Evolutionary conservation across 2,113 vertebrate genomes (phyloP).

Genomic region (Aramus guarauna): DNA sequence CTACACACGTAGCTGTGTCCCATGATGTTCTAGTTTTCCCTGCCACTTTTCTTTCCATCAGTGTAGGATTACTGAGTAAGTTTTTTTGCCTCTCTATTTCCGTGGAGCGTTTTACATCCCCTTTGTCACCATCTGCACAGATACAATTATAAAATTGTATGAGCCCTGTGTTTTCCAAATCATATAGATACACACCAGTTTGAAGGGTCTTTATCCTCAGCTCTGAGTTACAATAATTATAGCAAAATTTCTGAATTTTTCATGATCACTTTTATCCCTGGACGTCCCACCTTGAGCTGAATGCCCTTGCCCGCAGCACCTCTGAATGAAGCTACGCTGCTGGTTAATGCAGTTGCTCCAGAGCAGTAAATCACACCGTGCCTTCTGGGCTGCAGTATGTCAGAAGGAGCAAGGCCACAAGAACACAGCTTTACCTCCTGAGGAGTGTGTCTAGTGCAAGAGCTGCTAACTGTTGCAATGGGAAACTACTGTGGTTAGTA

Average conservation of each 20-base stretch:
- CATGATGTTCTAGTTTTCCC: neutral
- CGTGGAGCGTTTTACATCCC: neutral
- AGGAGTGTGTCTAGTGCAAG: neutral
- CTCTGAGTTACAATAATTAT: neutral
- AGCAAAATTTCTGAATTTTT: neutral
- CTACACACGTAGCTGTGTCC: neutral
- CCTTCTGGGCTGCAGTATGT: neutral
- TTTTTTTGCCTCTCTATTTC: neutral
- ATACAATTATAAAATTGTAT: neutral
- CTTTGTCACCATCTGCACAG: neutral
- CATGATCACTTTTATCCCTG: neutral
- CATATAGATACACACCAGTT: neutral
- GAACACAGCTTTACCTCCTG: neutral
- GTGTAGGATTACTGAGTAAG: neutral
- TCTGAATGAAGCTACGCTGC: neutral
- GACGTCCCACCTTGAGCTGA: neutral
- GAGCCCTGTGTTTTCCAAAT: neutral
- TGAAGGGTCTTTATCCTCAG: neutral
- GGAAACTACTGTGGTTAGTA: neutral
- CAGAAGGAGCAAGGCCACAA: neutral
- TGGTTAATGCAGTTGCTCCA: neutral
- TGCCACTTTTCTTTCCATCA: neutral
- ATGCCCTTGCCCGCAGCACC: neutral
- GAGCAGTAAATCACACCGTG: neutral
- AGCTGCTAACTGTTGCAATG: neutral